Percentiles rank a stretch among this genome's conserved stretches.
phyloP scores from a whole-genome alignment of 1,140 invertebrate genomes.

The Conus betulinus region DNA sequence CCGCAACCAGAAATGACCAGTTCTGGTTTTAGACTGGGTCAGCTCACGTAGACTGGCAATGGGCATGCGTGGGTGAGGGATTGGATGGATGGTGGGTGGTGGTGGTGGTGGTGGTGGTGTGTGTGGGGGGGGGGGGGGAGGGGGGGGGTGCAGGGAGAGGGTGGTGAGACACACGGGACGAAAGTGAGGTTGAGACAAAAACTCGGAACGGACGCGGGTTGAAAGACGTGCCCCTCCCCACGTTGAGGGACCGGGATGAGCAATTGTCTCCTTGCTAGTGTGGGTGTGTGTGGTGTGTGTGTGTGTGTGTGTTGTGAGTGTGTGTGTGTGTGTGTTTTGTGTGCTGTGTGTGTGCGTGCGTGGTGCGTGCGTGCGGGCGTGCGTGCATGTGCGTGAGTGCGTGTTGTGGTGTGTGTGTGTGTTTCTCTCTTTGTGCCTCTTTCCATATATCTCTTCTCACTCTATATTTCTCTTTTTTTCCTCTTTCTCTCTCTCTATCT shows the following conservation, averaged over 20 bases:
- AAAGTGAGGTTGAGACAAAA: background rate
- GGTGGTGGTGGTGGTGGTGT: too few species aligned
- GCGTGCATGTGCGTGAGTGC: too few species aligned
- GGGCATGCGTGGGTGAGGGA: background rate
- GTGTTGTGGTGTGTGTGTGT: background rate
- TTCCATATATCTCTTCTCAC: too few species aligned
- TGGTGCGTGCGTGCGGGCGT: too few species aligned
- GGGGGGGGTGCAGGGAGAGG: too few species aligned
- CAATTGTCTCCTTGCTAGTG: background rate
- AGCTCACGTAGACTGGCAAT: background rate
- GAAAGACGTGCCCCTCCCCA: background rate
- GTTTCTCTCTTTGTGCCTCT: too few species aligned
- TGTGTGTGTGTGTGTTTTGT: conserved; percentile 7
- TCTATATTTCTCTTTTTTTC: background rate
- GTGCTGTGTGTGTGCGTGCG: too few species aligned
- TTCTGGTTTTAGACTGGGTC: background rate
- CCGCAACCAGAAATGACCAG: background rate
- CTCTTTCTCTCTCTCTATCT: too few species aligned
- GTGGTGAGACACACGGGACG: background rate
- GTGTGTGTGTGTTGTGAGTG: background rate
- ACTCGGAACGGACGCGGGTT: background rate
- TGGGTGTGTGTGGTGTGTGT: conserved; percentile 2
- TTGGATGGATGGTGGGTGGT: background rate
- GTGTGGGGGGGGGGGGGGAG: too few species aligned
- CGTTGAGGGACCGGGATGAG: background rate